Conservation (phyloP, 2,797 vertebrate genomes). For the Malurus splendens region DNA sequence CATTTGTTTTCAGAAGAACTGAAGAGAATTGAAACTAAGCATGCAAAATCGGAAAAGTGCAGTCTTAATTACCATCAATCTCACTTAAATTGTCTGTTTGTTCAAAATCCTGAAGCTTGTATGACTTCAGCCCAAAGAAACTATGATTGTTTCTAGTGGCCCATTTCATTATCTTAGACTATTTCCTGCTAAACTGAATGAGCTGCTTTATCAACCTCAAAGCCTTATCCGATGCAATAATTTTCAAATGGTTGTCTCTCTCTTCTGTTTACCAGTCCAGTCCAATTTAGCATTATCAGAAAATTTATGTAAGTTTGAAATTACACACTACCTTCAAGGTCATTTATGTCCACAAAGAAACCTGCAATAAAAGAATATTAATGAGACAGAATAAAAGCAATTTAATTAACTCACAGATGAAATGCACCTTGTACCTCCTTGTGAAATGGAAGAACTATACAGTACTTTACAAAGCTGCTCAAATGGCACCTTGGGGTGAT, state of each 20-base stretch:
- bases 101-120: neutral
- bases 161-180: neutral
- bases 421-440: neutral
- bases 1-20: neutral
- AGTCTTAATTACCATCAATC: neutral
- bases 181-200: neutral
- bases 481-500: neutral
- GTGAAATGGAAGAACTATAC: slow-evolving; percentile 4
- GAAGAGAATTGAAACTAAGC: neutral
- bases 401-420: neutral
- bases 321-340: neutral
- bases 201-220: neutral
- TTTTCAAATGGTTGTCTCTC: neutral
- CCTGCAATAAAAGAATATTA: slow-evolving; percentile 5
- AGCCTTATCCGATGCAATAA: neutral
- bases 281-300: neutral
- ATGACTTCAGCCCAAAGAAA: neutral
- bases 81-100: neutral
- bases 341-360: slow-evolving; percentile 4
- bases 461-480: neutral
- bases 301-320: neutral
- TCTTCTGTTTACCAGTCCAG: neutral
- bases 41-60: neutral
- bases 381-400: neutral
- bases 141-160: neutral